phyloP scores from a whole-genome alignment of 2,888 invertebrate genomes.

The Coelogynopora nodosa region DNA sequence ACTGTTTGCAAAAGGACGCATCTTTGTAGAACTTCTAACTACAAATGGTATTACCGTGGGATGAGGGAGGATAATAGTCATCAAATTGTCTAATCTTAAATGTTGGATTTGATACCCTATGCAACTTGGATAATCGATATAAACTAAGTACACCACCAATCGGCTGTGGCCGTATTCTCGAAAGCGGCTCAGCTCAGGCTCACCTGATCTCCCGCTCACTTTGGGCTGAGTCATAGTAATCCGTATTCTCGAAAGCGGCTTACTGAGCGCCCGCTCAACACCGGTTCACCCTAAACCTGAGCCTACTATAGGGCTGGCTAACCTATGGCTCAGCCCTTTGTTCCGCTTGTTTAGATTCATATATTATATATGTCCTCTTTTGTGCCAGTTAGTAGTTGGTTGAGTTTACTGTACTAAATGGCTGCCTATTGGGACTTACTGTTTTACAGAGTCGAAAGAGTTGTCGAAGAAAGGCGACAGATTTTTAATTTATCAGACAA shows the following conservation, averaged over 20 bases:
- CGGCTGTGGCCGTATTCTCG: background rate
- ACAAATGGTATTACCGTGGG: no score
- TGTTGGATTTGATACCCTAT: no score
- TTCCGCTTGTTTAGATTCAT: background rate
- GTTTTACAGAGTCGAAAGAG: background rate
- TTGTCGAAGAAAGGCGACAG: background rate
- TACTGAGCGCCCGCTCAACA: background rate
- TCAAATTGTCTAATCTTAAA: no score
- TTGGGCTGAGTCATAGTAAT: background rate
- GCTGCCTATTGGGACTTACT: background rate
- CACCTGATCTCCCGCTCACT: background rate
- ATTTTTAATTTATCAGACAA: background rate
- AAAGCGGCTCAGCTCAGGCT: background rate
- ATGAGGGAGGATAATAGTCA: no score
- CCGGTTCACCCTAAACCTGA: background rate
- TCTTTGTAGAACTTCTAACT: no score
- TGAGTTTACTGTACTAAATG: background rate
- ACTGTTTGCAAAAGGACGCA: no score
- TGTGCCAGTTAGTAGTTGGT: background rate
- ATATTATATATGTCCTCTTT: background rate
- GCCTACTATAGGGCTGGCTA: background rate
- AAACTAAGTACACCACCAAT: no score
- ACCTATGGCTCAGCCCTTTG: background rate
- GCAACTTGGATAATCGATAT: no score
- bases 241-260: background rate